Base-by-base conservation (phyloP, 2,797 vertebrate species). In the Alectoris magna region DNA sequence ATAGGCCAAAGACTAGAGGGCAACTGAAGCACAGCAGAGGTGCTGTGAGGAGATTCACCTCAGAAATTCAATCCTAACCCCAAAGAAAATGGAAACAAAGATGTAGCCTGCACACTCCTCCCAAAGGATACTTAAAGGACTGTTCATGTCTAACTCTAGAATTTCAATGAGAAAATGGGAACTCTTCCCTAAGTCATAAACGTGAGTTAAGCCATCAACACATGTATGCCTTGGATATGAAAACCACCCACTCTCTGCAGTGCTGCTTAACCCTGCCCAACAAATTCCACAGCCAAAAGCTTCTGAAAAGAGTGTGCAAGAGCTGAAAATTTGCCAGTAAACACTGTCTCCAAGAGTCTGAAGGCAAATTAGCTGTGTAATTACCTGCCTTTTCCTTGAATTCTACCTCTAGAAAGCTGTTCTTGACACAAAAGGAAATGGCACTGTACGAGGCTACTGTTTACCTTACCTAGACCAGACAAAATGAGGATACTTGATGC, bases 281-380 rank as follows among this genome's bases (percentile, higher is more conserved):
- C 51, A 88, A 84, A 87, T 77, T 82, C 58, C 87, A 80, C 51
- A 59, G 84, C 49, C 73, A 92, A 70, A 78, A 78, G 43, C 68
- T 75, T 72, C 44, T 2, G 16, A 68, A 79, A 83, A 87, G 31
- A 63, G 36, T 21, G 27, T 14, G 76, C 21, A 60, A 53, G 82
- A 91, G 46, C 74, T 67, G 85, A 94, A 91, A 81, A 87, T 63
- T 38, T 81, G 34, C 82, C 89, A 84, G 70, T 76, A 84, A 78
- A 70, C 63, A 51, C 39, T 55, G 69, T n/a, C 70, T 85, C 62
- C 2, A 13, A 83, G 63, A 78, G 48, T 80, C 87, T 84, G 44
- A 91, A 91, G 79, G 76, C 70, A 92, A 93, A 87, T 91, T 86
- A 91, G 15, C 82, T 93, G 82, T 75, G 79, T 89, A 94, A 93